Base-by-base conservation (phyloP, 2,113 vertebrate species). In the Bos indicus region DNA sequence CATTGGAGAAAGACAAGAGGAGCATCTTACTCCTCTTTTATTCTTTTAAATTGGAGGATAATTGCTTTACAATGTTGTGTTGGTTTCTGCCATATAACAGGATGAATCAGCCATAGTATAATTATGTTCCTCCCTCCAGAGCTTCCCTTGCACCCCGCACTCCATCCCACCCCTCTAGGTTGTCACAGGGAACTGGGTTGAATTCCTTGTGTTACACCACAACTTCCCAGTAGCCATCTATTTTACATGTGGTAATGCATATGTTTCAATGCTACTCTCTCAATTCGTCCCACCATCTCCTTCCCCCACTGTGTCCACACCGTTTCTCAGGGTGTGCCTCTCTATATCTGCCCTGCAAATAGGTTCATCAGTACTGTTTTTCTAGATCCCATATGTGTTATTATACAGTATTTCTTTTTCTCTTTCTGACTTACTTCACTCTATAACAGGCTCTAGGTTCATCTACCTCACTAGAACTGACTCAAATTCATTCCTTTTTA, bases 231-330 rank as follows among this genome's bases (percentile, higher is more conserved):
- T 25, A 25, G 71, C 71, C 26, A 3, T 43, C 40, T 77, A 1
- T 15, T 43, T 77, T 2, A 25, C 71, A 43, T 15, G 71, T 43
- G 40, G 23, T 26, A 43, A 43, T 7, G 23, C 16, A 43, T 77
- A 7, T 77, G 71, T 43, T 77, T 77, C 71, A 14, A 25, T 43
- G 71, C 71, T 43, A 6, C 71, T 77, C 36, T 77, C 71, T 77
- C 71, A 77, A 4, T 77, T 26, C 6, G 0, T 77, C 40, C 71
- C 12, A 26, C 40, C 23, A 0, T 26, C 40, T 43, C 23, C 40
- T 77, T 77, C 40, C 71, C 71, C 40, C 12, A 8, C 71, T 26
- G 12, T 43, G 71, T 77, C 40, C 23, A 77, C 71, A 15, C 48
- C 11, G 11, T 48, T n/a, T 77, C 71, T 7, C 71, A 26, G 71